Percentiles rank a stretch among this genome's conserved stretches.
Conservation (phyloP, 2,113 vertebrate species). For the Vicugna pacos region DNA sequence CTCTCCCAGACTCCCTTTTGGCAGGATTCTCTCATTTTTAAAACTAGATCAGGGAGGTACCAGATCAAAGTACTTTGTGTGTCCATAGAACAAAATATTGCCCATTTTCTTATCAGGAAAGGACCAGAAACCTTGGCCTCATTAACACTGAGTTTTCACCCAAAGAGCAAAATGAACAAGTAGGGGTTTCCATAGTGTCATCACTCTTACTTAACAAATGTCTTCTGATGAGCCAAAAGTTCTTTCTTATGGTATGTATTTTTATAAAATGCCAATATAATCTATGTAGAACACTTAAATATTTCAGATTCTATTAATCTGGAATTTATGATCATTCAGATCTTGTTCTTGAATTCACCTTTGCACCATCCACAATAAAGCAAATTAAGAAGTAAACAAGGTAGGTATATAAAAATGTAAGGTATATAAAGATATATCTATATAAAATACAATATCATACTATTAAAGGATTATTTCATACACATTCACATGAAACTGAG, state of each 20-base stretch:
- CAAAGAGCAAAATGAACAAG: background rate
- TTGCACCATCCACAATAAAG: background rate
- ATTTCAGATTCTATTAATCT: background rate
- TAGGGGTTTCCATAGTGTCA: background rate
- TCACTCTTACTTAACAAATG: background rate
- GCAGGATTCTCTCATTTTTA: background rate
- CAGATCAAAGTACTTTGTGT: background rate
- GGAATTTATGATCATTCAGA: background rate
- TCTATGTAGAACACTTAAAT: background rate
- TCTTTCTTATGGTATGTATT: background rate
- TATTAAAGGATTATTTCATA: background rate
- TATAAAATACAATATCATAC: background rate
- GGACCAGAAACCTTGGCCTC: background rate
- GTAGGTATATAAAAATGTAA: background rate
- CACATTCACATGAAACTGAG: background rate
- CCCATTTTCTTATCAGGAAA: background rate
- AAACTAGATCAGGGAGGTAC: background rate
- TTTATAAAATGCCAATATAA: constrained; percentile 14
- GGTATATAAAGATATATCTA: background rate
- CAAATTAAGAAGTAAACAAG: background rate
- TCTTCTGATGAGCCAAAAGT: background rate
- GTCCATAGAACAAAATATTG: background rate
- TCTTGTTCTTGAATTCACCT: background rate
- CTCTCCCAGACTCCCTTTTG: background rate
- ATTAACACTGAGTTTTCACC: background rate